phyloP scores from a whole-genome alignment of 2,888 invertebrate genomes.

The Coenonympha arcania region DNA sequence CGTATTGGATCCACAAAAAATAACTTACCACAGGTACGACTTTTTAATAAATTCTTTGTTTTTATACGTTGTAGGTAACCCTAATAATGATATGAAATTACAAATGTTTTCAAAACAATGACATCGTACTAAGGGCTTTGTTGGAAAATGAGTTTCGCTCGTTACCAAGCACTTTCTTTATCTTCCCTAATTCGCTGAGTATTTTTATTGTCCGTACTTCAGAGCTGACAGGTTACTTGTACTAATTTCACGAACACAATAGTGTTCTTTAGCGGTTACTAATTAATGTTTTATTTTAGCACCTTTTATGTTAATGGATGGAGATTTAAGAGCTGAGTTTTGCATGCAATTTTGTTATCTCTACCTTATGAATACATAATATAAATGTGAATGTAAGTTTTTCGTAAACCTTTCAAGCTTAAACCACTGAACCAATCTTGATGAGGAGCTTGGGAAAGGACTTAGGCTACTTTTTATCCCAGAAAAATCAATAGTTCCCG shows the following conservation, averaged over 20 bases:
- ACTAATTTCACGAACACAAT: neutral
- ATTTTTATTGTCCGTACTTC: constrained; percentile 15
- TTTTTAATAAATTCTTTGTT: no score
- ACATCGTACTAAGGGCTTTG: neutral
- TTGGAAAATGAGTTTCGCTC: constrained; percentile 30
- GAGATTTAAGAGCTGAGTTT: no score
- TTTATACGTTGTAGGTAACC: no score
- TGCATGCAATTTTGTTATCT: no score
- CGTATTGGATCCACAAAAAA: neutral
- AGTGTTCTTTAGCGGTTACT: neutral
- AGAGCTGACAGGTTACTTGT: constrained; percentile 5
- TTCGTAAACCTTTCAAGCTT: no score
- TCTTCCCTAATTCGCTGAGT: constrained; percentile 9
- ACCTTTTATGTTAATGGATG: neutral
- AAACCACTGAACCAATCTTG: no score
- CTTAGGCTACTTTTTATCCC: no score
- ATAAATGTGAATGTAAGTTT: no score
- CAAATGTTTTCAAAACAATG: neutral
- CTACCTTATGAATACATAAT: no score
- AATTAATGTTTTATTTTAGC: neutral
- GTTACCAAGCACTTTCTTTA: constrained; percentile 32
- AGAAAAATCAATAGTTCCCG: no score
- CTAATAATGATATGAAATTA: no score
- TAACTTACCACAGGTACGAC: neutral
- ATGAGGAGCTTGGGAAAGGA: no score